Percentiles rank a stretch among this genome's conserved stretches.
phyloP scores from a whole-genome alignment of 1,140 invertebrate species.

The Druon quercuslanigerum region DNA sequence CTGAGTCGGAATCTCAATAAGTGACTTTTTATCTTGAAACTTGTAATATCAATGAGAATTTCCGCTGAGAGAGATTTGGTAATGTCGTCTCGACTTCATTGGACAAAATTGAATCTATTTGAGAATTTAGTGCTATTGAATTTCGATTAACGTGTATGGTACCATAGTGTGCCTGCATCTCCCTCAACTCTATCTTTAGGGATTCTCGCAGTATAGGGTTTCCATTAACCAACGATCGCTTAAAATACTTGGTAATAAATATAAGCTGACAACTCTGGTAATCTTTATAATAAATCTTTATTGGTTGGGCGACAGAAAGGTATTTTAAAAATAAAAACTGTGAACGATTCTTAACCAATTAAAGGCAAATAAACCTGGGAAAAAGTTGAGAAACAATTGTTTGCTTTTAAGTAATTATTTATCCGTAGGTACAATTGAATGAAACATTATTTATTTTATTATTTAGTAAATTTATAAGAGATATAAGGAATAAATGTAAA shows the following conservation, averaged over 20 bases:
- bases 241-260: not conserved
- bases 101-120: slow-evolving; percentile 2
- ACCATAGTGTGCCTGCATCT: slow-evolving; percentile 5
- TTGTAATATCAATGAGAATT: slow-evolving; percentile 11
- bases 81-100: not conserved
- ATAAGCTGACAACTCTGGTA: too few relatives aligned
- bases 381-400: too few relatives aligned
- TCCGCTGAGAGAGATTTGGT: not conserved
- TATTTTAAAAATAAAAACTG: too few relatives aligned
- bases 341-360: too few relatives aligned
- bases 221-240: not conserved
- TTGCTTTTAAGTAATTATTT: too few relatives aligned
- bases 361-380: too few relatives aligned
- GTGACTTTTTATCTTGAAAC: not conserved
- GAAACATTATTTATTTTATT: too few relatives aligned
- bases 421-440: too few relatives aligned
- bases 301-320: too few relatives aligned
- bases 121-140: slow-evolving; percentile 27
- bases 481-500: too few relatives aligned
- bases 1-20: not conserved
- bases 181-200: not conserved
- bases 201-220: not conserved
- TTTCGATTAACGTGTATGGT: slow-evolving; percentile 3
- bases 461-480: too few relatives aligned
- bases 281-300: too few relatives aligned